Evolutionary conservation across 2,888 invertebrate species (phyloP).

Genomic region (Noctuana brunneofusca): DNA sequence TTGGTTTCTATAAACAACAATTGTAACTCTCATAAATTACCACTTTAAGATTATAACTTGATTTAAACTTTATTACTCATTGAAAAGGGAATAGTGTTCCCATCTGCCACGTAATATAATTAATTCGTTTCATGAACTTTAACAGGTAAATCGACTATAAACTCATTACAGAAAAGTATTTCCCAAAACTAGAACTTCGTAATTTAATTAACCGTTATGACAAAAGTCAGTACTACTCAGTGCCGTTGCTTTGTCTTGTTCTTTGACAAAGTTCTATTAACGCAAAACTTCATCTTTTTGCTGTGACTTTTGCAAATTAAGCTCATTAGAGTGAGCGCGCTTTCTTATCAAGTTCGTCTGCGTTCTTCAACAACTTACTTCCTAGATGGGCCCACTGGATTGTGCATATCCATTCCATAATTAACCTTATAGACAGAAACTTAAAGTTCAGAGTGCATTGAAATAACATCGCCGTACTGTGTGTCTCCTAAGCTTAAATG

Average conservation of each 20-base stretch:
- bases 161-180: conserved; percentile 22
- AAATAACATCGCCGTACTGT: background rate
- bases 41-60: background rate
- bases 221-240: conserved; percentile 23
- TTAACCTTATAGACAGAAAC: background rate
- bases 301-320: conserved; percentile 72
- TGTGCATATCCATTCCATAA: background rate
- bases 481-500: conserved; percentile 28
- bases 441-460: conserved; percentile 7
- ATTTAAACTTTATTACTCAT: background rate
- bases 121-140: background rate
- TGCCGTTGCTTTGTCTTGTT: conserved; percentile 39
- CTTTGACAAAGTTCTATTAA: conserved; percentile 58
- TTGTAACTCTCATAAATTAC: too few species aligned
- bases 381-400: conserved; percentile 28
- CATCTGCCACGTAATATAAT: conserved; percentile 6
- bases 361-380: conserved; percentile 45
- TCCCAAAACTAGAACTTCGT: conserved; percentile 33
- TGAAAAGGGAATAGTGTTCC: background rate
- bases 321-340: conserved; percentile 59
- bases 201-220: conserved; percentile 38
- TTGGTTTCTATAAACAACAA: too few species aligned
- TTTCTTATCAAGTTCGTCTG: conserved; percentile 47
- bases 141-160: conserved; percentile 6
- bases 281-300: conserved; percentile 52